phyloP scores from a whole-genome alignment of 2,113 vertebrate species.

The Ploceus nigricollis region DNA sequence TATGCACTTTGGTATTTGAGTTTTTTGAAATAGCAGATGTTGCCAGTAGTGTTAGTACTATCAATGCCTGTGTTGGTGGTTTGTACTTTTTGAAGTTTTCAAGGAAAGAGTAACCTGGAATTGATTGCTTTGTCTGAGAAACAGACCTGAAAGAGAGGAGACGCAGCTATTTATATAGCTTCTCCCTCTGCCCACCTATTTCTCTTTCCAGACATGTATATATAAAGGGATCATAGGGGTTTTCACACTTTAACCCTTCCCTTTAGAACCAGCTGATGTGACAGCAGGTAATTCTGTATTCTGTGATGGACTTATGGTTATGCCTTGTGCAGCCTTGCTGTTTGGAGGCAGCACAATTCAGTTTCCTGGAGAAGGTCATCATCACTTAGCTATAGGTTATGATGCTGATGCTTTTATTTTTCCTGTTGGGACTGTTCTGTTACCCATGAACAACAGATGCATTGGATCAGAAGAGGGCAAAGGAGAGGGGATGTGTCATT shows the following conservation, averaged over 20 bases:
- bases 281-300: constrained; percentile 22
- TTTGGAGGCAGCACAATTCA: not conserved
- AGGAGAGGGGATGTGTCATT: not conserved
- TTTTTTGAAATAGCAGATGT: not conserved
- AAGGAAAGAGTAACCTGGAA: not conserved
- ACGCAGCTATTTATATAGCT: not conserved
- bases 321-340: not conserved
- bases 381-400: not conserved
- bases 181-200: not conserved
- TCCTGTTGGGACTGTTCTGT: not conserved
- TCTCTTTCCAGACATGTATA: not conserved
- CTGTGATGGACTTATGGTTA: not conserved
- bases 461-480: not conserved
- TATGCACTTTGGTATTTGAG: not conserved
- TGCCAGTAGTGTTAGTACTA: not conserved
- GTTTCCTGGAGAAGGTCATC: constrained; percentile 6
- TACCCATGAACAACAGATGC: not conserved
- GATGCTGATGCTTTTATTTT: constrained; percentile 3
- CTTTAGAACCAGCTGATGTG: constrained; percentile 1
- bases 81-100: not conserved
- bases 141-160: not conserved
- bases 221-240: not conserved
- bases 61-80: not conserved
- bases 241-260: constrained; percentile 27
- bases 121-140: not conserved